phyloP scores from a whole-genome alignment of 2,797 vertebrate species.

The Menidia menidia region DNA sequence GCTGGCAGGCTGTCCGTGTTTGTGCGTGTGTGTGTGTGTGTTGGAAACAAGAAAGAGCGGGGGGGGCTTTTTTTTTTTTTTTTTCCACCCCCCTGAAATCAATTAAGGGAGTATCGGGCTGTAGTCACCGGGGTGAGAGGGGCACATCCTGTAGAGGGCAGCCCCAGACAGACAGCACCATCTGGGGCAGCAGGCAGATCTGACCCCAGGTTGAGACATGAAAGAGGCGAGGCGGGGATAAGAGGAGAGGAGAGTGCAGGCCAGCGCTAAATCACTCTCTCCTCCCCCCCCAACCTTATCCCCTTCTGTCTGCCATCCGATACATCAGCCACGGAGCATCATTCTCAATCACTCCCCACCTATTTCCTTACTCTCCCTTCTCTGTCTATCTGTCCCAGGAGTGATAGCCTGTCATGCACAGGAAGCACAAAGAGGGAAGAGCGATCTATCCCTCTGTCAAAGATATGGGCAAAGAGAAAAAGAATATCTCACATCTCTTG shows the following conservation, averaged over 20 bases:
- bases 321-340: slow-evolving; percentile 74
- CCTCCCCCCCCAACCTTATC: slow-evolving; percentile 35
- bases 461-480: slow-evolving; percentile 66
- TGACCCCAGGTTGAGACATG: slow-evolving; percentile 81
- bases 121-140: slow-evolving; percentile 66
- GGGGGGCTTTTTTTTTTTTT: slow-evolving; percentile 44
- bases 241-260: slow-evolving; percentile 65
- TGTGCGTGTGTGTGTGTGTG: slow-evolving; percentile 56
- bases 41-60: slow-evolving; percentile 59
- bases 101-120: slow-evolving; percentile 83
- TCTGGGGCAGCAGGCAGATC: slow-evolving; percentile 83
- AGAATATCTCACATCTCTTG: slow-evolving; percentile 79
- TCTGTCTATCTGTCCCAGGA: slow-evolving; percentile 58
- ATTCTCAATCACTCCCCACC: slow-evolving; percentile 56
- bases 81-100: slow-evolving; percentile 86
- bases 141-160: slow-evolving; percentile 82
- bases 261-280: slow-evolving; percentile 81
- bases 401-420: slow-evolving; percentile 81
- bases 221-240: slow-evolving; percentile 76
- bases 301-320: slow-evolving; percentile 67
- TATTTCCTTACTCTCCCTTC: slow-evolving; percentile 42
- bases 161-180: slow-evolving; percentile 88
- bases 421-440: slow-evolving; percentile 73
- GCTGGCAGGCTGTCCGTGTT: slow-evolving; percentile 77
- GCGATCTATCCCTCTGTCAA: slow-evolving; percentile 70